Conservation (phyloP, 2,113 vertebrate genomes). For the Amphiprion ocellaris region DNA sequence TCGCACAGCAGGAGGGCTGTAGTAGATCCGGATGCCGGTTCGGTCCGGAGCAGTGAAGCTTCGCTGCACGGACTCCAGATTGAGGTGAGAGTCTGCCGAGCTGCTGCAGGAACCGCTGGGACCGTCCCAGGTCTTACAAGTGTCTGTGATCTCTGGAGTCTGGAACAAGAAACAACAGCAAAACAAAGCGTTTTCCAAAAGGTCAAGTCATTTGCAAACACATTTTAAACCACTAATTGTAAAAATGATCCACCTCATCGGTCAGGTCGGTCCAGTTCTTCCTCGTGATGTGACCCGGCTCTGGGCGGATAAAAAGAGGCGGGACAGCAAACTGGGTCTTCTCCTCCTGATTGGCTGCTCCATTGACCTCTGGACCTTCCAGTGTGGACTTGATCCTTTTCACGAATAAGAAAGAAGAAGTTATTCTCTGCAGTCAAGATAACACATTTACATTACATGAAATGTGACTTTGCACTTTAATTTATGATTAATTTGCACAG, state of each 20-base stretch:
- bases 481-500: too few relatives aligned
- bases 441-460: background rate
- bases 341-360: slow-evolving; percentile 68
- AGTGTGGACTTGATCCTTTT: slow-evolving; percentile 91
- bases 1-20: slow-evolving; percentile 93
- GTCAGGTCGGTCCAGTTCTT: slow-evolving; percentile 87
- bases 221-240: background rate
- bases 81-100: slow-evolving; percentile 79
- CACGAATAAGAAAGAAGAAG: slow-evolving; percentile 7
- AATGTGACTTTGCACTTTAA: too few relatives aligned
- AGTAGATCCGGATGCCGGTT: slow-evolving; percentile 97
- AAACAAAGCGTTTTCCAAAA: background rate
- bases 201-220: too few relatives aligned
- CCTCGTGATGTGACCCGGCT: slow-evolving; percentile 78
- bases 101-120: slow-evolving; percentile 78
- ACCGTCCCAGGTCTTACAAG: slow-evolving; percentile 90
- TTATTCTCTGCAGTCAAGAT: background rate
- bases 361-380: slow-evolving; percentile 81
- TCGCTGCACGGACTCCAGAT: slow-evolving; percentile 90
- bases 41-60: slow-evolving; percentile 96
- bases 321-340: slow-evolving; percentile 63
- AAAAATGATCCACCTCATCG: slow-evolving; percentile 80
- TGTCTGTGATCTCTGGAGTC: slow-evolving; percentile 74
- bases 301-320: slow-evolving; percentile 73
- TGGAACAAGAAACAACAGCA: slow-evolving; percentile 3